These are phyloP conservation scores for Emydoidea blandingii DNA, from an alignment of 2,797 vertebrate species.

Conservation along the genomic window DNA sequence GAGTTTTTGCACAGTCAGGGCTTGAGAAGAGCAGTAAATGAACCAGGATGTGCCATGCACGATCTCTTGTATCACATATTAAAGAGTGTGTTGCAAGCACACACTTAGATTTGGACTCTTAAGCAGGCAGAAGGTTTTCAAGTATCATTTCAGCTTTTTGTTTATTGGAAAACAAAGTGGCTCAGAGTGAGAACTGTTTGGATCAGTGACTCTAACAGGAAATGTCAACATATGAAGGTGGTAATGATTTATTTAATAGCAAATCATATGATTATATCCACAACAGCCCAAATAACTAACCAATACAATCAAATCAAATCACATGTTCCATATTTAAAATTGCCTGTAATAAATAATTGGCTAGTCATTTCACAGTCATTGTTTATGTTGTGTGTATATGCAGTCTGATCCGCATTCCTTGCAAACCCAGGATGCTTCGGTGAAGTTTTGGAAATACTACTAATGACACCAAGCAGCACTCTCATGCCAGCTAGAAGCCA, in stretches of 20 bases:
- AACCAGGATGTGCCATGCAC: not conserved
- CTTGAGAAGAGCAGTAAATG: not conserved
- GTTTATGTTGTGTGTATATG: not conserved
- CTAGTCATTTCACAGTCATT: not conserved
- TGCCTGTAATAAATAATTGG: not conserved
- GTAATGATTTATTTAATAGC: not conserved
- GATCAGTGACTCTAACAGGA: not conserved
- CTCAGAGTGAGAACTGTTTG: not conserved
- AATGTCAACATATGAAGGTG: not conserved
- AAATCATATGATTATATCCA: accelerated
- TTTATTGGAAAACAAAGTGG: not conserved
- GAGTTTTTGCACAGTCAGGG: not conserved
- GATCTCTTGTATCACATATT: not conserved
- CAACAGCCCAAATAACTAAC: not conserved
- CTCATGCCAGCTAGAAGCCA: not conserved
- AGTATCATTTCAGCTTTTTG: conserved; percentile 10
- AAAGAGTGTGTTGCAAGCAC: not conserved
- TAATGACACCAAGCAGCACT: not conserved
- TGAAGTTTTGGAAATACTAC: not conserved
- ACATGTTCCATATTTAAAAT: not conserved
- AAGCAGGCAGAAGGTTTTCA: conserved; percentile 3
- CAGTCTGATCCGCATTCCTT: accelerated
- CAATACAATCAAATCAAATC: not conserved
- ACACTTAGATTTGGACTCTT: conserved; percentile 14
- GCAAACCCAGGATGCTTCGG: not conserved